Evolutionary conservation across 2,888 invertebrate genomes (phyloP).

Genomic region (Cephus pulcher): DNA sequence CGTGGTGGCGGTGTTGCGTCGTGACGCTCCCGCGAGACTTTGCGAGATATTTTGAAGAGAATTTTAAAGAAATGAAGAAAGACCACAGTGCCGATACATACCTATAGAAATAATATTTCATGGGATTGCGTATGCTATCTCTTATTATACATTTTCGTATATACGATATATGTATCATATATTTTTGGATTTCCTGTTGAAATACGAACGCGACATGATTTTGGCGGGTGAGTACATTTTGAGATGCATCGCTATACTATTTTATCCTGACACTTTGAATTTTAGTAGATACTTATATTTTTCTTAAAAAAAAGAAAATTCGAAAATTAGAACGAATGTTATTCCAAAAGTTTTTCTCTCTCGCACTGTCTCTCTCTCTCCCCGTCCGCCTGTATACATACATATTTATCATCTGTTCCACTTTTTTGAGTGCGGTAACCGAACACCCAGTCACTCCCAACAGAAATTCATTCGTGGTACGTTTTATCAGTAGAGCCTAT

Average conservation of each 20-base stretch:
- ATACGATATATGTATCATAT: constrained; percentile 43
- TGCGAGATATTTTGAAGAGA: neutral
- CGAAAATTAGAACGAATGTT: neutral
- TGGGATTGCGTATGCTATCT: neutral
- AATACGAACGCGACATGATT: constrained; percentile 45
- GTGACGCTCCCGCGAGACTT: neutral
- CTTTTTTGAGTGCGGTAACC: neutral
- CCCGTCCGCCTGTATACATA: neutral
- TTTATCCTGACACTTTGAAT: neutral
- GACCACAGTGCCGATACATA: neutral
- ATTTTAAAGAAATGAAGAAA: neutral
- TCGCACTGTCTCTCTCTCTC: no score
- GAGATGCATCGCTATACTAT: neutral
- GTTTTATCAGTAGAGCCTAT: neutral
- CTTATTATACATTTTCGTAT: neutral
- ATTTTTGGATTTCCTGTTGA: constrained; percentile 51
- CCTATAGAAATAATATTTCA: neutral
- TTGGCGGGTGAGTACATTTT: constrained; percentile 39
- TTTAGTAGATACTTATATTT: neutral
- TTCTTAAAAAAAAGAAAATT: neutral
- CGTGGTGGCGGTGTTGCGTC: neutral
- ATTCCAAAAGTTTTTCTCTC: neutral
- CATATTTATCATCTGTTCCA: neutral
- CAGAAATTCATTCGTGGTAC: neutral
- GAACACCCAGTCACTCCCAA: neutral